Conservation (phyloP, 2,888 invertebrate species). For the Synanthedon tipuliformis region DNA sequence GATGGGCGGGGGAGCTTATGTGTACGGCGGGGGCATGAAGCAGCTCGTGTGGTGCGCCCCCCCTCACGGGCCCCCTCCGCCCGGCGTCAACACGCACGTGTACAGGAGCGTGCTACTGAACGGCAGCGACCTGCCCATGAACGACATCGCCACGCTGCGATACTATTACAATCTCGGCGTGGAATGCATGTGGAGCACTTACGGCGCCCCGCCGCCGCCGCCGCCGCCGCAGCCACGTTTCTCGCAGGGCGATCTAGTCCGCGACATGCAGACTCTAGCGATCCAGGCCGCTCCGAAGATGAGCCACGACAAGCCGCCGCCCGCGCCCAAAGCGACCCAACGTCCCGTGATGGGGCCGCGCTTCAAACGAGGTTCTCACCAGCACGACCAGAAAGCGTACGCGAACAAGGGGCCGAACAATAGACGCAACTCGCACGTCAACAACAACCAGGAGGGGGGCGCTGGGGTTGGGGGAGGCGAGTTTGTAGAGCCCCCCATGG, state of each 20-base stretch:
- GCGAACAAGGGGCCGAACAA: neutral
- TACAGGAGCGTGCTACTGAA: slow-evolving; percentile 59
- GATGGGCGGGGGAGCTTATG: slow-evolving; percentile 11
- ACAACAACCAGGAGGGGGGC: neutral
- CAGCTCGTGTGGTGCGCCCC: slow-evolving; percentile 32
- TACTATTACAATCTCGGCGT: slow-evolving; percentile 78
- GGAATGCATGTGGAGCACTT: slow-evolving; percentile 63
- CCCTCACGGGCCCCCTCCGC: slow-evolving; percentile 25
- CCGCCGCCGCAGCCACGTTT: slow-evolving; percentile 3
- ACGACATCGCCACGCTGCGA: slow-evolving; percentile 72
- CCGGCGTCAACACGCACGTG: slow-evolving; percentile 23
- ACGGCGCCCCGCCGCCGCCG: slow-evolving; percentile 38
- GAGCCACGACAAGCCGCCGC: slow-evolving; percentile 12
- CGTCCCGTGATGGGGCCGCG: slow-evolving; percentile 50
- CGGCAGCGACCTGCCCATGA: slow-evolving; percentile 69
- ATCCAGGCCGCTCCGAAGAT: neutral
- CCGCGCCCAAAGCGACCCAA: slow-evolving; percentile 34
- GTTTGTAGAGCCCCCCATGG: slow-evolving; percentile 27
- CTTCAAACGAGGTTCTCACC: slow-evolving; percentile 14
- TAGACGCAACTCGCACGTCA: slow-evolving; percentile 34
- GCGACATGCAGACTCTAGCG: too few relatives aligned
- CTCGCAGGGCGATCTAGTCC: too few relatives aligned
- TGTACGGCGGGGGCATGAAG: slow-evolving; percentile 39
- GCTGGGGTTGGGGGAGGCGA: slow-evolving; percentile 11
- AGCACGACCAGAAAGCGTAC: neutral